Evolutionary conservation across 1,140 invertebrate genomes (phyloP).

Genomic region (Periplaneta americana): DNA sequence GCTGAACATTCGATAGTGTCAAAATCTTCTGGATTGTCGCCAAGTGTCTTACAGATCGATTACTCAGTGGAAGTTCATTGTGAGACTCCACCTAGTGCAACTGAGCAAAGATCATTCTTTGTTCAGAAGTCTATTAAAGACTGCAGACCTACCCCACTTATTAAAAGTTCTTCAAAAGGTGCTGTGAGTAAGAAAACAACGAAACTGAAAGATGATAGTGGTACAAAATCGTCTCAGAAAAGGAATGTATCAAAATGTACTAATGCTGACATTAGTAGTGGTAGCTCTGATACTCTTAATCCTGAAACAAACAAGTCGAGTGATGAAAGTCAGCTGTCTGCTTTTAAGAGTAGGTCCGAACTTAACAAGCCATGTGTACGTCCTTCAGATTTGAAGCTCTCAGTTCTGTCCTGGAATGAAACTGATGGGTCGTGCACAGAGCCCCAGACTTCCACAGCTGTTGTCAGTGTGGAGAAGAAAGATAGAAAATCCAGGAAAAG

Average conservation of each 20-base stretch:
- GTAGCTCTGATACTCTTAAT: conserved; percentile 12
- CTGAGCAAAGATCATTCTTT: background rate
- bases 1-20: background rate
- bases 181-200: background rate
- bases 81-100: background rate
- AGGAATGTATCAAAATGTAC: background rate
- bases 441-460: background rate
- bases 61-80: background rate
- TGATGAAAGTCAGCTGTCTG: conserved; percentile 5
- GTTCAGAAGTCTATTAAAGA: background rate
- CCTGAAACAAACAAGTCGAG: conserved; percentile 7
- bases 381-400: conserved; percentile 12
- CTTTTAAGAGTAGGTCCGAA: background rate
- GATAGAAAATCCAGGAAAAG: conserved; percentile 19
- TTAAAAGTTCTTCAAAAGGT: background rate
- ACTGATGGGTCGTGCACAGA: background rate
- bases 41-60: conserved; percentile 32
- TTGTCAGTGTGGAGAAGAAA: background rate
- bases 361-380: background rate
- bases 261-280: conserved; percentile 1
- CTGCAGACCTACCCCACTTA: background rate
- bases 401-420: background rate
- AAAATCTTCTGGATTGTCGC: conserved; percentile 23
- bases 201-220: background rate
- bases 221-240: background rate